A percentile compares a stretch with the other conserved stretches of the same genome.
Conservation (phyloP, 2,888 invertebrate species). For the Yponomeuta plumbellus region DNA sequence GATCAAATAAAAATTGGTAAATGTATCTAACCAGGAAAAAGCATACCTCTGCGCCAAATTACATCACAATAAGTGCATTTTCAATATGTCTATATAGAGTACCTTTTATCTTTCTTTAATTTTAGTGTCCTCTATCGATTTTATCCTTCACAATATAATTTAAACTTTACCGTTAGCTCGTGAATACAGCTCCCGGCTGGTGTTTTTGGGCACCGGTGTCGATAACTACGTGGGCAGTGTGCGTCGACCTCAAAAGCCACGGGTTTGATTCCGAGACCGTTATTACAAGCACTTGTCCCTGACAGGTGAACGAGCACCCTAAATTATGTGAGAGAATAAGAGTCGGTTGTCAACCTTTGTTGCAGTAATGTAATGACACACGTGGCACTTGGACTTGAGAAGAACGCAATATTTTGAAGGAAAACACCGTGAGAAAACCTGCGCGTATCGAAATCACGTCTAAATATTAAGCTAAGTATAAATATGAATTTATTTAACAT, state of each 20-base stretch:
- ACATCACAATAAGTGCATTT: too few relatives aligned
- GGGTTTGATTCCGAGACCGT: neutral
- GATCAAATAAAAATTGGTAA: too few relatives aligned
- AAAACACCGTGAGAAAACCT: neutral
- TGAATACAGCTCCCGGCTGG: neutral
- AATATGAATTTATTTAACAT: too few relatives aligned
- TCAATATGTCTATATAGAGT: too few relatives aligned
- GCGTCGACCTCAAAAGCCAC: neutral
- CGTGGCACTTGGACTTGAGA: neutral
- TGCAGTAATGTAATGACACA: neutral
- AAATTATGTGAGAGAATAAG: neutral
- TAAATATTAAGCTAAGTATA: too few relatives aligned
- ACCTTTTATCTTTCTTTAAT: too few relatives aligned
- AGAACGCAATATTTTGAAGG: neutral
- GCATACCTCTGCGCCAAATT: too few relatives aligned
- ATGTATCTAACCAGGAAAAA: too few relatives aligned
- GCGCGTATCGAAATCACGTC: too few relatives aligned
- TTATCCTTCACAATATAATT: neutral
- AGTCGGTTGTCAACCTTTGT: neutral
- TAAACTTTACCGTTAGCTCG: neutral
- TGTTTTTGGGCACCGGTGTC: neutral
- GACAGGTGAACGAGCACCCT: neutral
- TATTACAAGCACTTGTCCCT: neutral
- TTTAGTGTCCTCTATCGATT: neutral
- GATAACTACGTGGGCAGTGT: slow-evolving; percentile 1